Evolutionary conservation across 1,140 invertebrate species (phyloP), one percentile per base, ranked within the genome.

Genomic region (Marisa cornuarietis): DNA sequence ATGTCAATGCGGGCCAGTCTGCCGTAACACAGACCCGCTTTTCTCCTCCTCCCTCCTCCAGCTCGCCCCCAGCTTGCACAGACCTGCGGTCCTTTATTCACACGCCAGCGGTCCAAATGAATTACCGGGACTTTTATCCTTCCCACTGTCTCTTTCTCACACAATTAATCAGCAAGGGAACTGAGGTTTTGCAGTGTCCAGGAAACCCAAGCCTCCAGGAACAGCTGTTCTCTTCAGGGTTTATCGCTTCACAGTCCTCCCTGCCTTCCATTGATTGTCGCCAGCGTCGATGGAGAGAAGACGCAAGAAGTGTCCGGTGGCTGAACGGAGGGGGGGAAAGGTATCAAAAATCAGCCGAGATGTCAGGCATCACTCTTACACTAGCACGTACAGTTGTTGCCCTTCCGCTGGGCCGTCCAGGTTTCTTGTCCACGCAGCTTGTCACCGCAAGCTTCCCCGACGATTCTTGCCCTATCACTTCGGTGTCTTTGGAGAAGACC

Each of bases 71-170:
- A 42, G 6, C 31, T 42, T 42, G 31, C 31, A 42, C 31, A 42
- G n/a, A 52, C 71, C 24, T 49, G 71, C 71, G 14, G 31, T 42
- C 20, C 22, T 73, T n/a, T 26, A 31, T 51, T 73, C 42, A 49
- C 49, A 22, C 51, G 71, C 31, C 71, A 73, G 71, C 51, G 49
- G 16, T 49, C 26, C 24, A 22, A 54, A 16, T 73, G 71, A 73
- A 73, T 52, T 54, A 54, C 11, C 69, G 49, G 18, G 71, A n/a
- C 71, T 73, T 73, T 73, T 73, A 73, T 73, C 71, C 71, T 20
- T 11, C 16, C 71, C 71, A 73, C 71, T 73, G 71, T 73, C 71
- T 73, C 71, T 73, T 73, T 73, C 71, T 73, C 71, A 73, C 71
- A 73, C 71, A 52, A 73, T 73, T 73, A 73, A 73, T 73, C 71